Conservation (phyloP, 2,797 vertebrate species). For the Triplophysa yarkandensis region DNA sequence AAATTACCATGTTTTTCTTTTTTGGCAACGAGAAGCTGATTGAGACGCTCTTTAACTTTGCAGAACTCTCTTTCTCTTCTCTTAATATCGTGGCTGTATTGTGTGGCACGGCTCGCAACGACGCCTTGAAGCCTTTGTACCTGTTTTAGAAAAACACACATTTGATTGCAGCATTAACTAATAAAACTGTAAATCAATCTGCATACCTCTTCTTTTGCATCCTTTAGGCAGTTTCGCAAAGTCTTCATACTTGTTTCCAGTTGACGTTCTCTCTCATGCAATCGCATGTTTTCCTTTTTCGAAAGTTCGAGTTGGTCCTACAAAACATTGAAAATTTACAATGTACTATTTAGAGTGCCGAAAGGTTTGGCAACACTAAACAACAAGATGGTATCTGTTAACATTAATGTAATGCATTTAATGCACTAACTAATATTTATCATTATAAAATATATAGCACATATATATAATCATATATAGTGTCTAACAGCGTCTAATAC, state of each 20-base stretch:
- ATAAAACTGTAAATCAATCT: background rate
- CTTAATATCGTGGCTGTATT: slow-evolving; percentile 97
- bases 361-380: no score
- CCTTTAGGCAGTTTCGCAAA: slow-evolving; percentile 90
- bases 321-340: slow-evolving; percentile 10
- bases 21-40: slow-evolving; percentile 91
- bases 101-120: slow-evolving; percentile 90
- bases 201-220: slow-evolving; percentile 93
- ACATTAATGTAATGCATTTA: no score
- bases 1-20: slow-evolving; percentile 87
- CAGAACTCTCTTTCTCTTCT: slow-evolving; percentile 94
- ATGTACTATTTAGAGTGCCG: no score
- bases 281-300: slow-evolving; percentile 86
- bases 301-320: slow-evolving; percentile 90
- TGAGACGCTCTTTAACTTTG: slow-evolving; percentile 92
- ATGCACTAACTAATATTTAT: no score
- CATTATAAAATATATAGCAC: no score
- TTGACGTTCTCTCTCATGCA: slow-evolving; percentile 90
- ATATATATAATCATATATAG: no score
- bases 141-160: slow-evolving; percentile 65
- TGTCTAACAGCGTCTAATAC: slow-evolving; percentile 60
- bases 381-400: no score
- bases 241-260: slow-evolving; percentile 88
- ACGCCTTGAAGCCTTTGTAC: slow-evolving; percentile 93
- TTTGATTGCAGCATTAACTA: background rate